Conservation (phyloP, 2,797 vertebrate species). For the Mycteria americana region DNA sequence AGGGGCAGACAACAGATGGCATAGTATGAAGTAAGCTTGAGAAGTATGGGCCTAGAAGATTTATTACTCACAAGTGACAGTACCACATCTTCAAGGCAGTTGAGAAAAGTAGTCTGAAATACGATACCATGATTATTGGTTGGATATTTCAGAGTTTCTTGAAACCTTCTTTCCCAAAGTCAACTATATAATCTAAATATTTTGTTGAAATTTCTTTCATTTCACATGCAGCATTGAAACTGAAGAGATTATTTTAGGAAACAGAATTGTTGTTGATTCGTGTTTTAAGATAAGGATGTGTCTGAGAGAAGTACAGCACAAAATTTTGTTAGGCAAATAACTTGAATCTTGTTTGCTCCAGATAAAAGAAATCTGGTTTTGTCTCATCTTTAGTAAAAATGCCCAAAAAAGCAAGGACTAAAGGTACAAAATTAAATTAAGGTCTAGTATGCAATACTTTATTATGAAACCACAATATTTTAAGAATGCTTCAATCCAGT, state of each 20-base stretch:
- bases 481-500: background rate
- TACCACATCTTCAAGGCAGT: background rate
- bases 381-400: background rate
- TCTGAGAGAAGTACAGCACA: background rate
- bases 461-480: background rate
- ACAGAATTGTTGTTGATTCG: background rate
- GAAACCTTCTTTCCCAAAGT: background rate
- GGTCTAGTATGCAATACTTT: background rate
- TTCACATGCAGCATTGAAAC: background rate
- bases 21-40: background rate
- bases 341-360: background rate
- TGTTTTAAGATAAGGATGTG: background rate
- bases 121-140: background rate
- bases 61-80: background rate
- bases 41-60: background rate
- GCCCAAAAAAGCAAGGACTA: background rate
- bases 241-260: background rate
- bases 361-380: background rate
- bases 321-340: background rate
- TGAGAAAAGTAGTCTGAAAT: background rate
- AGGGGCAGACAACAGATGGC: background rate
- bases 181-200: background rate
- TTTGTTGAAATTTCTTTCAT: background rate
- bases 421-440: background rate
- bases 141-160: background rate